Evolutionary conservation across 2,113 vertebrate species (phyloP).

Genomic region (Ardeotis arabs): DNA sequence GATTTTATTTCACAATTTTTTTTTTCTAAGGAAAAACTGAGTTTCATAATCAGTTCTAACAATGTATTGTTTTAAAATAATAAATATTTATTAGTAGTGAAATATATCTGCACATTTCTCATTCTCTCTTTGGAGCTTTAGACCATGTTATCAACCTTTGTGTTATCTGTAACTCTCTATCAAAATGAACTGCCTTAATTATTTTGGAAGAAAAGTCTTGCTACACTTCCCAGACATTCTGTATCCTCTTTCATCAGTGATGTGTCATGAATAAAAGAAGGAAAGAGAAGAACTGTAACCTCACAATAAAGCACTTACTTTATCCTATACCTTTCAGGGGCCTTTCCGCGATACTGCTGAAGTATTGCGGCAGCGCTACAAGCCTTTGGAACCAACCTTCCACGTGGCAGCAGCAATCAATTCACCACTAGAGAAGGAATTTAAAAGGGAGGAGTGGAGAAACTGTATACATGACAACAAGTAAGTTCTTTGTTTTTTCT

Average conservation of each 20-base stretch:
- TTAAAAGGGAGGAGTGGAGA: conserved; percentile 64
- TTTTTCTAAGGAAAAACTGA: background rate
- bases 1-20: background rate
- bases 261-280: background rate
- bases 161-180: background rate
- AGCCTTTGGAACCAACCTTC: conserved; percentile 82
- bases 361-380: conserved; percentile 81
- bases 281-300: background rate
- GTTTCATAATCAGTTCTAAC: background rate
- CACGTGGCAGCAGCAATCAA: conserved; percentile 76
- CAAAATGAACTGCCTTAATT: conserved; percentile 33
- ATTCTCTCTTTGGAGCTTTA: background rate
- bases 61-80: background rate
- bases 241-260: background rate
- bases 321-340: conserved; percentile 76
- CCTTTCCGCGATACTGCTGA: conserved; percentile 79
- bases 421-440: conserved; percentile 70
- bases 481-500: conserved; percentile 69
- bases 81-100: background rate
- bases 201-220: conserved; percentile 26
- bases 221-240: background rate
- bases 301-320: conserved; percentile 21
- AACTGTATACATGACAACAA: conserved; percentile 60
- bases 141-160: conserved; percentile 16
- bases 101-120: background rate